Evolutionary conservation across 2,888 invertebrate species (phyloP).

Genomic region (Amphiduros pacificus): DNA sequence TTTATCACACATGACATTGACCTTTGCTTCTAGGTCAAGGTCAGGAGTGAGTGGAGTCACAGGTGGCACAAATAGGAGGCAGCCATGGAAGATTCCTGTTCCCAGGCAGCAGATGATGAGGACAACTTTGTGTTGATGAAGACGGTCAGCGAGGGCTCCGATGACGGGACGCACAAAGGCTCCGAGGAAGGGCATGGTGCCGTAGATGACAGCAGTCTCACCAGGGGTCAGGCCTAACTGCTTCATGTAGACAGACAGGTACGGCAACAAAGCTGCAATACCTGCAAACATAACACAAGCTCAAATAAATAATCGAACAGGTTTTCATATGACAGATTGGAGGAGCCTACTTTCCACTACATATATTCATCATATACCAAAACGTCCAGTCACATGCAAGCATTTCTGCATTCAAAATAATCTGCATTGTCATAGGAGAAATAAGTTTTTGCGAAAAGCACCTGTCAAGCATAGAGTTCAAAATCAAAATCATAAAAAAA

Average conservation of each 20-base stretch:
- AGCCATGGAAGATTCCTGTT: constrained; percentile 79
- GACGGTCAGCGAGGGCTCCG: constrained; percentile 78
- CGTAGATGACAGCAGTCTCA: constrained; percentile 77
- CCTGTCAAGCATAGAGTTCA: too few species aligned
- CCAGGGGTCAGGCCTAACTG: constrained; percentile 73
- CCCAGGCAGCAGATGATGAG: constrained; percentile 77
- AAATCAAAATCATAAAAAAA: too few species aligned
- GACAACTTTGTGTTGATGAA: constrained; percentile 78
- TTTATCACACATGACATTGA: background rate
- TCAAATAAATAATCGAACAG: too few species aligned
- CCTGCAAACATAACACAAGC: too few species aligned
- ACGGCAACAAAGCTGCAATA: constrained; percentile 79
- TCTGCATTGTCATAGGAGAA: too few species aligned
- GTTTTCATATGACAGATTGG: too few species aligned
- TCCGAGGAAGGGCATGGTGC: constrained; percentile 77
- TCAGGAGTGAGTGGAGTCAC: constrained; percentile 15
- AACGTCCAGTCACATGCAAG: too few species aligned
- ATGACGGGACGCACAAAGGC: constrained; percentile 77
- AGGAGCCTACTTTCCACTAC: too few species aligned
- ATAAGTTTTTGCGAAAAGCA: too few species aligned
- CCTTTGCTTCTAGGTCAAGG: background rate
- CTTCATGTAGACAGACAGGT: constrained; percentile 78
- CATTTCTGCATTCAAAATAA: too few species aligned
- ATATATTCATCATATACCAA: too few species aligned
- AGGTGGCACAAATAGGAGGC: constrained; percentile 66